Percentiles rank a stretch among this genome's conserved stretches.
Conservation (phyloP, 2,888 invertebrate species). For the Cheilosia vulpina region DNA sequence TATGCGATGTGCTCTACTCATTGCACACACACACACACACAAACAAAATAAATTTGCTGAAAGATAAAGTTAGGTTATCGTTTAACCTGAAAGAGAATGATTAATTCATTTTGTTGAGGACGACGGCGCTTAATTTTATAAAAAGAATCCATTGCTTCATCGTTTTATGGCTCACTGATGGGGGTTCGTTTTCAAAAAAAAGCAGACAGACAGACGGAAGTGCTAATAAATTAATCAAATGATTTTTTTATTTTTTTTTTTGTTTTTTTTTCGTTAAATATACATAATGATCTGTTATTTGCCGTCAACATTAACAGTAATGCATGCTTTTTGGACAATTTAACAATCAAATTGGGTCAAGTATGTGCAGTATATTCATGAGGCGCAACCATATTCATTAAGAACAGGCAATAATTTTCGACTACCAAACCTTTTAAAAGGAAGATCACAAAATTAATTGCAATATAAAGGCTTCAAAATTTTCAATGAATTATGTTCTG, state of each 20-base stretch:
- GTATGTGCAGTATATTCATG: too few relatives aligned
- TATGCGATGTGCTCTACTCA: conserved; percentile 32
- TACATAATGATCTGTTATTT: conserved; percentile 56
- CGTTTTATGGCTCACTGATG: conserved; percentile 22
- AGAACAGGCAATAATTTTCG: too few relatives aligned
- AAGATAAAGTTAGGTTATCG: conserved; percentile 36
- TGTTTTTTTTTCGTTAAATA: conserved; percentile 52
- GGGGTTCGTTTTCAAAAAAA: conserved; percentile 24
- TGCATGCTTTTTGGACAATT: conserved; percentile 34
- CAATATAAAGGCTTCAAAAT: too few relatives aligned
- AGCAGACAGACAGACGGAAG: conserved; percentile 76
- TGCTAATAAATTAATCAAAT: conserved; percentile 67
- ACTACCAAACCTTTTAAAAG: too few relatives aligned
- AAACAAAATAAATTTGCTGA: conserved; percentile 51
- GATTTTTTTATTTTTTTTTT: conserved; percentile 27
- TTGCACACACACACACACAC: conserved; percentile 34
- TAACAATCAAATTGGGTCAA: conserved; percentile 6
- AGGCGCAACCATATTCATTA: too few relatives aligned
- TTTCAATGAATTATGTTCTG: too few relatives aligned
- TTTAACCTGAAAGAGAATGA: conserved; percentile 59
- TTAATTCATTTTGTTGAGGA: conserved; percentile 49
- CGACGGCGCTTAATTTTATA: conserved; percentile 57
- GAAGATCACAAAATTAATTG: too few relatives aligned
- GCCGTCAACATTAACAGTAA: conserved; percentile 37
- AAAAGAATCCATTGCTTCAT: conserved; percentile 33